Conservation (phyloP, 2,113 vertebrate genomes). For the Stigmatopora nigra region DNA sequence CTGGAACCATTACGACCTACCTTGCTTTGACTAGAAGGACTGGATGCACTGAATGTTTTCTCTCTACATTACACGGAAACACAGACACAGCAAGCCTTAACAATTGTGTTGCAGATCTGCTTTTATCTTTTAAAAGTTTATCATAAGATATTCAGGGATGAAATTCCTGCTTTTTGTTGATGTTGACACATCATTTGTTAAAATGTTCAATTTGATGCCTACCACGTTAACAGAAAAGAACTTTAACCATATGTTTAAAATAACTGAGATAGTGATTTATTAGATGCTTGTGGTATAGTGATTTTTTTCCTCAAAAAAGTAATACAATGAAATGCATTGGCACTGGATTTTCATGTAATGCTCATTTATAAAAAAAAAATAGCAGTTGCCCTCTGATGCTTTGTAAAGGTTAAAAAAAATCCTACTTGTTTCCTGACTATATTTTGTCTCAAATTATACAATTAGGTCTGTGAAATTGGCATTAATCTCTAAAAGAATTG, state of each 20-base stretch:
- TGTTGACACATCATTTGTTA: no score
- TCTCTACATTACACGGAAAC: no score
- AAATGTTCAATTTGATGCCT: no score
- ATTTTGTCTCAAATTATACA: background rate
- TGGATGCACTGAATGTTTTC: no score
- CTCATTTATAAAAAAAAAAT: conserved; percentile 37
- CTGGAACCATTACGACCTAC: no score
- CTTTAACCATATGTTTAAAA: background rate
- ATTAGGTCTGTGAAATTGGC: background rate
- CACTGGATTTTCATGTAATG: conserved; percentile 19
- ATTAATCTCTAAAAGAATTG: conserved; percentile 1
- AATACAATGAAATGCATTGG: conserved; percentile 16
- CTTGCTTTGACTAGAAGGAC: no score
- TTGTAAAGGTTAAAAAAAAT: background rate
- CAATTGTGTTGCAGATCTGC: background rate
- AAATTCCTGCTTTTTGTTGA: background rate
- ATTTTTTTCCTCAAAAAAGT: conserved; percentile 13
- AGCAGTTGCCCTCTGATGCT: conserved; percentile 15
- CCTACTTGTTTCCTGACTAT: background rate
- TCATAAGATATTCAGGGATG: background rate
- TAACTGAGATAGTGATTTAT: background rate
- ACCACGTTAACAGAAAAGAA: background rate
- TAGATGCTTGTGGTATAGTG: background rate
- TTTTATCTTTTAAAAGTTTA: background rate
- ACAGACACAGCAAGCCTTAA: no score